A percentile compares a stretch with the other conserved stretches of the same genome.
Conservation (phyloP, 1,140 invertebrate species). For the Macrocentrus cingulum region DNA sequence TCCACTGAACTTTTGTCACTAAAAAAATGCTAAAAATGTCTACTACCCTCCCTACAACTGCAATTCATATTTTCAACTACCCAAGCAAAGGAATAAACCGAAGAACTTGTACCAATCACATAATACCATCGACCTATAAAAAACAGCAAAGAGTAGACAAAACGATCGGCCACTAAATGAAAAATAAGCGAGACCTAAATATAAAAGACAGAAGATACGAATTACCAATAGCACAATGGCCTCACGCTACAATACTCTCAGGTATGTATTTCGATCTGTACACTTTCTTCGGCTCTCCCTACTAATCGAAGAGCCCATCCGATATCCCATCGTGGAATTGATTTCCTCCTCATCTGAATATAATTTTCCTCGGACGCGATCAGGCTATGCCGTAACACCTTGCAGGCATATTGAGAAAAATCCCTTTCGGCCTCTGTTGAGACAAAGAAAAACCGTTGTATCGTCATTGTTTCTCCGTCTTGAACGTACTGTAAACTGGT, state of each 20-base stretch:
- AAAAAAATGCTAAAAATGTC: no score
- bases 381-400: slow-evolving; percentile 49
- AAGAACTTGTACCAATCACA: no score
- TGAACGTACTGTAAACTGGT: slow-evolving; percentile 40
- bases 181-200: not conserved
- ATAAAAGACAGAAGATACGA: slow-evolving; percentile 18
- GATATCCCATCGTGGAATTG: slow-evolving; percentile 52
- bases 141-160: slow-evolving; percentile 11
- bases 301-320: slow-evolving; percentile 28
- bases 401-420: slow-evolving; percentile 40
- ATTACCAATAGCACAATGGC: slow-evolving; percentile 19
- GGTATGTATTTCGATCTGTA: slow-evolving; percentile 3
- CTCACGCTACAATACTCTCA: slow-evolving; percentile 12
- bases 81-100: no score
- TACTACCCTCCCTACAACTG: no score
- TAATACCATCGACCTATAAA: no score
- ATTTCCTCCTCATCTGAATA: slow-evolving; percentile 56
- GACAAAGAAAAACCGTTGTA: slow-evolving; percentile 1
- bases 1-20: no score
- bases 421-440: slow-evolving; percentile 5
- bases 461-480: not conserved
- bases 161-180: not conserved
- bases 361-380: slow-evolving; percentile 49
- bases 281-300: slow-evolving; percentile 24
- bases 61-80: no score